Evolutionary conservation across 1,140 invertebrate species (phyloP).

Genomic region (Nilaparvata lugens): DNA sequence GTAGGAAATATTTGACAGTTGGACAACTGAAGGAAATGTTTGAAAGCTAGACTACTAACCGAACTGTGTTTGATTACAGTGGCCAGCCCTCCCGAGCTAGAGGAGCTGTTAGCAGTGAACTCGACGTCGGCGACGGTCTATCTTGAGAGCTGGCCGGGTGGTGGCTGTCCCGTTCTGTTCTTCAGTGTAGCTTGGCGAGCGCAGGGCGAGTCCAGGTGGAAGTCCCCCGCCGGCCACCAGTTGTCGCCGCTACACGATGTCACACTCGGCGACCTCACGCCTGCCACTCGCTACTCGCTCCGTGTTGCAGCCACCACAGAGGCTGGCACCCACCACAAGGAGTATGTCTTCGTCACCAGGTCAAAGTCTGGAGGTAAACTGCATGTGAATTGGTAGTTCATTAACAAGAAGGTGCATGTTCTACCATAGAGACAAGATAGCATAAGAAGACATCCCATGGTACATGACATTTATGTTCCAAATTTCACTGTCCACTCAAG

Average conservation of each 20-base stretch:
- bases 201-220: conserved; percentile 12
- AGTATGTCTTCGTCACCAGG: conserved; percentile 72
- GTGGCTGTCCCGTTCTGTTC: conserved; percentile 44
- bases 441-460: too few relatives aligned
- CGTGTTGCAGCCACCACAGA: conserved; percentile 68
- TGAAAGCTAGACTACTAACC: too few relatives aligned
- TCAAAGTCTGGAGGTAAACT: conserved; percentile 59
- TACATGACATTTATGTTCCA: too few relatives aligned
- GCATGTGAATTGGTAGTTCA: neutral
- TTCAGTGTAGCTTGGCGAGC: conserved; percentile 38
- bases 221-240: conserved; percentile 16
- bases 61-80: conserved; percentile 20
- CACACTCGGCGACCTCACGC: conserved; percentile 54
- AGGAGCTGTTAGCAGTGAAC: conserved; percentile 31
- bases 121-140: conserved; percentile 32
- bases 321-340: conserved; percentile 57
- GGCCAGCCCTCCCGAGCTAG: conserved; percentile 22
- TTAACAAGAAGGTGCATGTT: too few relatives aligned
- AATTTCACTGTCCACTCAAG: too few relatives aligned
- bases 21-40: too few relatives aligned
- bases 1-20: too few relatives aligned
- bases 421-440: too few relatives aligned
- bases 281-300: conserved; percentile 68
- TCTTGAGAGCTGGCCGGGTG: conserved; percentile 41
- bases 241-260: conserved; percentile 42